A percentile compares a stretch with the other conserved stretches of the same genome.
Conservation (phyloP, 2,888 invertebrate genomes). For the Eupithecia insigniata region DNA sequence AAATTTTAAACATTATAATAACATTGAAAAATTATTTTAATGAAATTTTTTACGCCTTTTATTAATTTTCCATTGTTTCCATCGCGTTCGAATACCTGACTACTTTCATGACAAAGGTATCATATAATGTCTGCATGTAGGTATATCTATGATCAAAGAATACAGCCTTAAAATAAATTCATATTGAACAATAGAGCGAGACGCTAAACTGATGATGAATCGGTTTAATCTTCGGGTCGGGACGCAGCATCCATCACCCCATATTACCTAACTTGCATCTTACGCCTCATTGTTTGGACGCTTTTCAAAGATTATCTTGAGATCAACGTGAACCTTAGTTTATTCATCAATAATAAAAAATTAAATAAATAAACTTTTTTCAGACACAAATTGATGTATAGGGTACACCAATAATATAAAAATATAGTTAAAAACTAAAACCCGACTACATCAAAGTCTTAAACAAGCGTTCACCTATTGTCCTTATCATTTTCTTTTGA, state of each 20-base stretch:
- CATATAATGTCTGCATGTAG: not conserved
- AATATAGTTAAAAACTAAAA: too few species aligned
- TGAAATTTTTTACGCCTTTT: too few species aligned
- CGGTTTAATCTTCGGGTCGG: slow-evolving; percentile 39
- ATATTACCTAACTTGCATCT: slow-evolving; percentile 8
- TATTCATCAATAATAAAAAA: not conserved
- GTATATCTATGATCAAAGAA: not conserved
- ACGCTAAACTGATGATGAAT: slow-evolving; percentile 43
- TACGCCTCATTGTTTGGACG: slow-evolving; percentile 12
- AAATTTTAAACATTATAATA: too few species aligned
- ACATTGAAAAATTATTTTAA: too few species aligned
- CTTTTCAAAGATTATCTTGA: slow-evolving; percentile 13
- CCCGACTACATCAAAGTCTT: too few species aligned
- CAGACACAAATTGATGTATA: too few species aligned
- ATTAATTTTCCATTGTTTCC: not conserved
- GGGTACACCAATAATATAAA: too few species aligned
- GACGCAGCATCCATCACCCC: slow-evolving; percentile 44
- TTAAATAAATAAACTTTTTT: too few species aligned
- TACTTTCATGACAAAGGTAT: not conserved
- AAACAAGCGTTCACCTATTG: too few species aligned
- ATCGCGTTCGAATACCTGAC: not conserved
- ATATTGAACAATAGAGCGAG: slow-evolving; percentile 23
- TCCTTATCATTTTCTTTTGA: too few species aligned
- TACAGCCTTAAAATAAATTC: slow-evolving; percentile 6
- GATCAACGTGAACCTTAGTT: not conserved